phyloP scores from a whole-genome alignment of 1,140 invertebrate genomes.

The Eulimnadia texana region DNA sequence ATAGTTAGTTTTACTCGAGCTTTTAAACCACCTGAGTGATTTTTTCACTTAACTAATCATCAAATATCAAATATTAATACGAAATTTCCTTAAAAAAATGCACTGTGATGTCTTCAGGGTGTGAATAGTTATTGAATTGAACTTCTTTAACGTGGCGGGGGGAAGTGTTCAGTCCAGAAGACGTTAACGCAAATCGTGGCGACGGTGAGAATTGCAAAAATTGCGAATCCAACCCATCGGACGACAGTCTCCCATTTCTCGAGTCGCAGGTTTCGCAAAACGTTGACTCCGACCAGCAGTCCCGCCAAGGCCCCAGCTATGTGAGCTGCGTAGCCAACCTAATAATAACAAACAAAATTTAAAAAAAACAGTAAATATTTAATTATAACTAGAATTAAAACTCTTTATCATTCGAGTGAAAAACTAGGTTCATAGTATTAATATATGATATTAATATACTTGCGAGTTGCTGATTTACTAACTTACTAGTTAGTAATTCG shows the following conservation, averaged over 20 bases:
- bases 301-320: slow-evolving; percentile 72
- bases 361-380: neutral
- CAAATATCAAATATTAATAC: too few relatives aligned
- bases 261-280: slow-evolving; percentile 75
- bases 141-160: neutral
- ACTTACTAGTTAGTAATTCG: too few relatives aligned
- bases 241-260: slow-evolving; percentile 54
- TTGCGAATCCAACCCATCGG: slow-evolving; percentile 18
- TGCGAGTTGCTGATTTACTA: too few relatives aligned
- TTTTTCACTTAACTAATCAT: too few relatives aligned
- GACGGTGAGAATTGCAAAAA: slow-evolving; percentile 9
- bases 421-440: too few relatives aligned
- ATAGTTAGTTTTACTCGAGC: too few relatives aligned
- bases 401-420: too few relatives aligned
- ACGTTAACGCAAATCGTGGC: slow-evolving; percentile 19
- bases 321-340: slow-evolving; percentile 79
- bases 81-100: too few relatives aligned
- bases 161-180: slow-evolving; percentile 19
- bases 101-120: too few relatives aligned
- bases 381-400: neutral
- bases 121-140: neutral
- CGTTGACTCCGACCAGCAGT: slow-evolving; percentile 80
- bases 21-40: too few relatives aligned
- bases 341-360: slow-evolving; percentile 6
- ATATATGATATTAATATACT: too few relatives aligned